Base-by-base conservation (phyloP, 1,140 invertebrate genomes). In the Panonychus citri region DNA sequence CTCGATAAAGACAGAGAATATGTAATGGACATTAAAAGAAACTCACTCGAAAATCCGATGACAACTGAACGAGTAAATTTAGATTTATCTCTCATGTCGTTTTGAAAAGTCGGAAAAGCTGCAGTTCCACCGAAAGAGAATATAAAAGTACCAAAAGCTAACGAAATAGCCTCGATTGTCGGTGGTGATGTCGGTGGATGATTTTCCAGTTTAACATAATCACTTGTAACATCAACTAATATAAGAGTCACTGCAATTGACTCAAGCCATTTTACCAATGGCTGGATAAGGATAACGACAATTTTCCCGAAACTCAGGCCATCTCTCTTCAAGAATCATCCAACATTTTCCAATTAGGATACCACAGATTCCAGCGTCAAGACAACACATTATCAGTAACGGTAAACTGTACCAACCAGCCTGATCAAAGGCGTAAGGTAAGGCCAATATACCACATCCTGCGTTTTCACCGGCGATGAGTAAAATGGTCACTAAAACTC, bases 381-480 rank as follows among this genome's bases (percentile, higher is more conserved):
- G 12, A 12, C 5, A 5, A 34, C 30, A 34, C 30, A 34, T 34
- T 34, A 12, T 12, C 30, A 34, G 5, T 12, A 34, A 34, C 5
- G 30, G 30, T 34, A 34, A 34, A 34, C 30, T 34, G 5, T 12
- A 34, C 30, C 30, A 34, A 12, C 30, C 30, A 34, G 30, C 30
- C 19, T 46, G n/a, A 46, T 46, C 2, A 2, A 46, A 21, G 19
- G 43, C 43, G n/a, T 46, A 46, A 0, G 81, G 81, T 21, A 83
- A 67, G 12, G 80, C 79, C 42, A 83, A 67, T 7, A 83, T 75
- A 7, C 81, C 81, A 61, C 78, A 79, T n/a, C 81, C 81, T 2
- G 79, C 80, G 73, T 83, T 81, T 66, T 82, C 80, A 0, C 78
- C 80, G 8, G 76, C 75, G 21, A 83, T 74, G 62, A 83, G 78